Conservation (phyloP, 37 sponge, comb jelly and placozoan genomes). For the Crambe crambe region DNA sequence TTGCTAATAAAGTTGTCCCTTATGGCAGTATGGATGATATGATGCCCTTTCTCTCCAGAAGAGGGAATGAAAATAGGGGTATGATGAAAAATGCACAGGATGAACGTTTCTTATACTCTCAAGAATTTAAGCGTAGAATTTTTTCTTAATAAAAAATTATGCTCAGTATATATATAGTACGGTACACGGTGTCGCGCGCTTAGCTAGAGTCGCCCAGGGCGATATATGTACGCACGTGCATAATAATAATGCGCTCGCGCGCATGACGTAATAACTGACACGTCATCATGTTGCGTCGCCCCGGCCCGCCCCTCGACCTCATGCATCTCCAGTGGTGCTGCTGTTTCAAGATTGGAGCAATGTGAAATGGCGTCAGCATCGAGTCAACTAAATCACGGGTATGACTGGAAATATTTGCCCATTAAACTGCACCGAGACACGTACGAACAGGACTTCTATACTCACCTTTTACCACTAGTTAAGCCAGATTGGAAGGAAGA, state of each 20-base stretch:
- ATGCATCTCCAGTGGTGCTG: no score
- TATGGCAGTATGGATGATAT: conserved; percentile 85
- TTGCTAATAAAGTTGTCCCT: conserved; percentile 68
- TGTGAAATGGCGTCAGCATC: not conserved
- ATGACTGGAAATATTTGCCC: not conserved
- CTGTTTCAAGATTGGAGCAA: no score
- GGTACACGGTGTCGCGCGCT: no score
- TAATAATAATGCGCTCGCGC: no score
- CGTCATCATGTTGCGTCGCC: no score
- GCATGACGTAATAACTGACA: no score
- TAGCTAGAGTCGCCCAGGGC: no score
- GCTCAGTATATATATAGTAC: no score
- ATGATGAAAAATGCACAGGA: conserved; percentile 55
- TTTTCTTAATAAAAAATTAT: not conserved
- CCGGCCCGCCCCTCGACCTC: no score
- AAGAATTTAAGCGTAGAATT: conserved; percentile 66
- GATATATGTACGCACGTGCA: no score
- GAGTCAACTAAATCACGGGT: not conserved
- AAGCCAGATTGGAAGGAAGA: conserved; percentile 24
- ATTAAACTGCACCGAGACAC: not conserved
- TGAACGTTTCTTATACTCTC: conserved; percentile 59
- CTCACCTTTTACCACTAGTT: conserved; percentile 9
- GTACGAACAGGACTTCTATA: conserved; percentile 18
- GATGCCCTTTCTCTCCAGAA: conserved; percentile 76
- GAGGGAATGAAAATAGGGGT: conserved; percentile 86